Evolutionary conservation across 2,888 invertebrate species (phyloP).

Genomic region (Lissonota sp.): DNA sequence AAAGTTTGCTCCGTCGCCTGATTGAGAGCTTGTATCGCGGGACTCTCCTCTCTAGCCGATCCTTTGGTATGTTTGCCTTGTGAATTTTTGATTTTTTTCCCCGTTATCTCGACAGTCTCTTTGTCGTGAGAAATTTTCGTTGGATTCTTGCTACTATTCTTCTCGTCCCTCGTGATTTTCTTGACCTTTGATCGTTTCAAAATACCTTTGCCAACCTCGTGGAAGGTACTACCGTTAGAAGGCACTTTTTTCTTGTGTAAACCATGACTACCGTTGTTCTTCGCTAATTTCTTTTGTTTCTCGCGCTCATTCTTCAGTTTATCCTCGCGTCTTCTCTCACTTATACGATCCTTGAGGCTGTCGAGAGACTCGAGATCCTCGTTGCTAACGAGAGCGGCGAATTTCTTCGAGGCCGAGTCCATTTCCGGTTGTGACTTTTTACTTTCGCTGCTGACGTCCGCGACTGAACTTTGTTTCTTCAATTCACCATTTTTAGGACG

Average conservation of each 20-base stretch:
- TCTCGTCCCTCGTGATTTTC: conserved; percentile 77
- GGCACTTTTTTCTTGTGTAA: conserved; percentile 82
- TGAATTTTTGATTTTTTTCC: conserved; percentile 76
- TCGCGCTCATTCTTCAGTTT: conserved; percentile 80
- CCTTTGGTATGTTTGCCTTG: conserved; percentile 77
- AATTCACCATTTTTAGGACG: conserved; percentile 87
- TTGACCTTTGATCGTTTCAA: conserved; percentile 78
- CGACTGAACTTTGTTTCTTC: conserved; percentile 80
- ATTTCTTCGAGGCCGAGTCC: conserved; percentile 78
- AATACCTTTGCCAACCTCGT: conserved; percentile 76
- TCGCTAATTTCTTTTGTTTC: conserved; percentile 76
- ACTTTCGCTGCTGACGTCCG: conserved; percentile 84
- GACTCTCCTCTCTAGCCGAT: conserved; percentile 80
- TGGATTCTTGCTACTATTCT: conserved; percentile 48
- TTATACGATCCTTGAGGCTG: conserved; percentile 81
- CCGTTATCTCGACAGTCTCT: conserved; percentile 69
- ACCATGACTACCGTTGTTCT: conserved; percentile 71
- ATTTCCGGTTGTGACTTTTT: conserved; percentile 77
- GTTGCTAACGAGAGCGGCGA: conserved; percentile 75
- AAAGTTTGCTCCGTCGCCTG: conserved; percentile 90
- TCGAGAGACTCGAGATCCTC: conserved; percentile 82
- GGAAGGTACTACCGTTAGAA: conserved; percentile 81
- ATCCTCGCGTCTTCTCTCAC: conserved; percentile 80
- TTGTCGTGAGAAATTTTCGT: conserved; percentile 70
- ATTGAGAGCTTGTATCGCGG: conserved; percentile 88